Percentiles rank a stretch among this genome's conserved stretches.
phyloP scores from a whole-genome alignment of 2,113 vertebrate genomes.

The Rhinoptilus africanus region DNA sequence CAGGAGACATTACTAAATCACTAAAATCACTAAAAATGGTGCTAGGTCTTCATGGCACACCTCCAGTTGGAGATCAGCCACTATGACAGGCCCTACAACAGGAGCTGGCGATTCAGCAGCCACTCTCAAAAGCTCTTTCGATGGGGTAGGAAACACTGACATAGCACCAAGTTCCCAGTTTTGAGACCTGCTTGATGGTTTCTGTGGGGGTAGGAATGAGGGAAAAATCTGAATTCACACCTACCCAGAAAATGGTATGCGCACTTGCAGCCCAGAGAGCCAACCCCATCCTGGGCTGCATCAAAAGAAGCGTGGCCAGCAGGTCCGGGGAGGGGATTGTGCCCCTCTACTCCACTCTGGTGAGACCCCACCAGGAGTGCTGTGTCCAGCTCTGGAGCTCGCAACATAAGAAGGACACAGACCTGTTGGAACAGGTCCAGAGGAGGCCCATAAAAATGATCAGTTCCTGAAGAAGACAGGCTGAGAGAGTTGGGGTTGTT shows the following conservation, averaged over 20 bases:
- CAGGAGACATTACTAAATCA: neutral
- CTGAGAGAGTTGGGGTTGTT: too few species aligned
- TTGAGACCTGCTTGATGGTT: neutral
- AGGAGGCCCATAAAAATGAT: too few species aligned
- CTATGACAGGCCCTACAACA: neutral
- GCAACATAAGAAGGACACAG: too few species aligned
- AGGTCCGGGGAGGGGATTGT: too few species aligned
- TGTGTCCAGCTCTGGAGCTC: too few species aligned
- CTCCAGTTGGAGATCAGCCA: neutral
- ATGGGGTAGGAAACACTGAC: neutral
- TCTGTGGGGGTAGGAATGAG: neutral
- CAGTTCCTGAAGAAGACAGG: too few species aligned
- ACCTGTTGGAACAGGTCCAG: too few species aligned
- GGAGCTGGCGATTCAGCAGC: neutral
- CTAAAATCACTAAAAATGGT: neutral
- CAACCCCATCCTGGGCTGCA: neutral
- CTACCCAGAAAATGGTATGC: neutral
- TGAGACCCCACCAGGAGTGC: too few species aligned
- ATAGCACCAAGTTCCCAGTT: neutral
- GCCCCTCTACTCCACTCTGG: too few species aligned
- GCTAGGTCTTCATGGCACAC: neutral
- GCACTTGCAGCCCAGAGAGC: too few species aligned
- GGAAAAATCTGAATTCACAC: neutral
- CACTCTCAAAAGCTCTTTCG: neutral
- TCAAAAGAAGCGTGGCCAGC: neutral